Conservation (phyloP, 2,888 invertebrate species). For the Mongoloraphidia duomilia region DNA sequence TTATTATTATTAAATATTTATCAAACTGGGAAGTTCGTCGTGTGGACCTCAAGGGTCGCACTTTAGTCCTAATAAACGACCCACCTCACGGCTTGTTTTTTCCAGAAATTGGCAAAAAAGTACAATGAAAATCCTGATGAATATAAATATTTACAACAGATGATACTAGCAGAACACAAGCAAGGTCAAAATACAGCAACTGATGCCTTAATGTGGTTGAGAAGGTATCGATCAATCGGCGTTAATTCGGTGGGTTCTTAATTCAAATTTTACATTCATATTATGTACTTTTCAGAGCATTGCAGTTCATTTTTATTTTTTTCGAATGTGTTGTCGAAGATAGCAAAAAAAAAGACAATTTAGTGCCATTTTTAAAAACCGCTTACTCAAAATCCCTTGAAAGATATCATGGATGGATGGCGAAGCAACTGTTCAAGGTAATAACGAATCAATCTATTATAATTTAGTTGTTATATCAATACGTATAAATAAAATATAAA, state of each 20-base stretch:
- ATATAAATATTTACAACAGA: constrained; percentile 44
- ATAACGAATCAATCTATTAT: no score
- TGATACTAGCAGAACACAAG: constrained; percentile 42
- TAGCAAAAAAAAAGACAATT: constrained; percentile 34
- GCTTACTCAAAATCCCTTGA: constrained; percentile 54
- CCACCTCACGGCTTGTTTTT: no score
- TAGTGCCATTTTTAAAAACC: constrained; percentile 41
- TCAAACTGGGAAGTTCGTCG: no score
- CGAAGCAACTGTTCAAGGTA: constrained; percentile 15
- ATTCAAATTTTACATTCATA: no score
- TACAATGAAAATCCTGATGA: constrained; percentile 34
- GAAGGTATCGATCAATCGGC: constrained; percentile 33
- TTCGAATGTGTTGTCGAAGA: constrained; percentile 35
- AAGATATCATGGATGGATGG: constrained; percentile 55
- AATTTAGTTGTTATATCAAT: no score
- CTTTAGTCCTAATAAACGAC: no score
- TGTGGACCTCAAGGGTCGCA: no score
- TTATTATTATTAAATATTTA: no score
- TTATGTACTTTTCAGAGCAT: constrained; percentile 32
- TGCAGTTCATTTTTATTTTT: constrained; percentile 41
- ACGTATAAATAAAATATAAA: no score
- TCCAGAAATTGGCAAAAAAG: constrained; percentile 42
- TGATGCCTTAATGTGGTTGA: constrained; percentile 54
- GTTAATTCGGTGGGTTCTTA: constrained; percentile 2
- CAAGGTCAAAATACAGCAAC: constrained; percentile 33